Evolutionary conservation across 1,140 invertebrate species (phyloP).

Genomic region (Meteorus sp.): DNA sequence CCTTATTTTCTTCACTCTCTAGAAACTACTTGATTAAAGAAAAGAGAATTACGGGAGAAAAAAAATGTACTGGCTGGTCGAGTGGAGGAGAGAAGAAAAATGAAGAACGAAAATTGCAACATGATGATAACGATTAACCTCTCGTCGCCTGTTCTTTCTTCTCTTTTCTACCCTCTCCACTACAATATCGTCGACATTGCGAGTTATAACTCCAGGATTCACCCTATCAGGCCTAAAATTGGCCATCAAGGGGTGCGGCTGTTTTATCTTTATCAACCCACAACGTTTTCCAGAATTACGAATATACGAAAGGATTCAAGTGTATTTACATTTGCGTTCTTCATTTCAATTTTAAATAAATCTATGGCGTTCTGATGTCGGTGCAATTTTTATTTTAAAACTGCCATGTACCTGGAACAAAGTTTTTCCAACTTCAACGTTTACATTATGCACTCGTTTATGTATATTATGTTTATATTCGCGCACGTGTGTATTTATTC

Average conservation of each 20-base stretch:
- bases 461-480: too few relatives aligned
- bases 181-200: not conserved
- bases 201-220: not conserved
- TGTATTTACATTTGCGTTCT: too few relatives aligned
- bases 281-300: too few relatives aligned
- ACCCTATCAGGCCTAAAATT: constrained; percentile 1
- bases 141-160: constrained; percentile 1
- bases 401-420: too few relatives aligned
- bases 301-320: too few relatives aligned
- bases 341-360: not conserved
- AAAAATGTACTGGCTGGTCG: too few relatives aligned
- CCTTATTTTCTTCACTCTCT: too few relatives aligned
- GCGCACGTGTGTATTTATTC: constrained; percentile 38
- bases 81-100: too few relatives aligned
- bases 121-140: constrained; percentile 1
- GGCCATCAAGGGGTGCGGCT: not conserved
- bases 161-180: not conserved
- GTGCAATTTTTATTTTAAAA: too few relatives aligned
- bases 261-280: not conserved
- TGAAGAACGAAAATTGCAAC: constrained; percentile 2
- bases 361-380: not conserved
- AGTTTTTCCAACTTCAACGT: constrained; percentile 1
- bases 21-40: too few relatives aligned
- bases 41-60: not conserved
- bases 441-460: not conserved